A percentile compares a stretch with the other conserved stretches of the same genome.
Evolutionary conservation across 2,113 vertebrate species (phyloP).

Genomic region (Trichechus manatus): DNA sequence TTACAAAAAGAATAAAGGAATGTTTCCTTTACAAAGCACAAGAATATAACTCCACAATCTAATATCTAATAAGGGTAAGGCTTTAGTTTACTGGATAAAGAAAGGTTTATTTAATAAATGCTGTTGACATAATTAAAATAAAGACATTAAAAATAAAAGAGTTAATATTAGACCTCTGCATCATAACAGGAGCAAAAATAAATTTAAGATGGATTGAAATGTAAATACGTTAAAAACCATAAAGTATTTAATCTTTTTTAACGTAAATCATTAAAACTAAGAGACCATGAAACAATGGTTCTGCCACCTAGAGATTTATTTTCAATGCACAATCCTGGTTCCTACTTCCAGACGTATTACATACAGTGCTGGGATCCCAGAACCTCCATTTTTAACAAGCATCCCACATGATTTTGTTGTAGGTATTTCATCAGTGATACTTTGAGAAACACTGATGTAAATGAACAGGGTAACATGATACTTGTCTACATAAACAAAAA

Average conservation of each 20-base stretch:
- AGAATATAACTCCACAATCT: neutral
- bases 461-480: neutral
- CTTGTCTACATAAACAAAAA: neutral
- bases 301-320: neutral
- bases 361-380: neutral
- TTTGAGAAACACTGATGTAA: too few species aligned
- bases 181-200: constrained; percentile 10
- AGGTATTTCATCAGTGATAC: neutral
- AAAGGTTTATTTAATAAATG: neutral
- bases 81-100: neutral
- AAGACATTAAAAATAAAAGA: neutral
- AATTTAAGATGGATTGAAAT: neutral
- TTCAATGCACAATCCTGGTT: neutral
- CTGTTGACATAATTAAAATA: neutral
- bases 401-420: neutral
- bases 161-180: neutral
- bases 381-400: neutral
- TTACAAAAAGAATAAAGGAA: neutral
- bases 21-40: neutral
- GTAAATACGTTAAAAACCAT: neutral
- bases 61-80: neutral
- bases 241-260: too few species aligned
- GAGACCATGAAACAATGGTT: neutral
- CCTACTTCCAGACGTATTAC: neutral
- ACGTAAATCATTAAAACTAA: too few species aligned